Base-by-base conservation (phyloP, 2,888 invertebrate species). In the Siphlonurus alternatus region DNA sequence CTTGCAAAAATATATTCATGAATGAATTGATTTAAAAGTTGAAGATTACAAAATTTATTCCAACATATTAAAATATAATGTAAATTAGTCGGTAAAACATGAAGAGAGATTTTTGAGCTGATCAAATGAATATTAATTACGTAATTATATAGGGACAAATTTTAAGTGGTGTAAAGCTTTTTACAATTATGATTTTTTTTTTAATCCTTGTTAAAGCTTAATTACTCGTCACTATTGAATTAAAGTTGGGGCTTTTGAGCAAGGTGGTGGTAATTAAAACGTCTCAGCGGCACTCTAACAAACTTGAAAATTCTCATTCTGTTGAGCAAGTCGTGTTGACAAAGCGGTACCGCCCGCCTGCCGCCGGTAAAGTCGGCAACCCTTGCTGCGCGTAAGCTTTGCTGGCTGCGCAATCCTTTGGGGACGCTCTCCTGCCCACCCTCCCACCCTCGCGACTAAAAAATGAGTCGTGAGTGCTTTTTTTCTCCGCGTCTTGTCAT, bases 391-490 rank as follows among this genome's bases (percentile, higher is more conserved):
- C 38, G 38, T 15, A 38, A 38, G 38, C 38, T 38, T 15, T 38
- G 7, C 38, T 5, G 38, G 38, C 15, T 38, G 38, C 38, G 56
- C 56, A 56, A 56, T 56, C 56, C 56, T 56, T 56, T 56, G 56
- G 56, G 56, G 56, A 56, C 19, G 56, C 22, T 56, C 22, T 22
- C 56, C n/a, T 38, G 7, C 15, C 38, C 56, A 20, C 22, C 22
- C 22, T 56, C 22, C 56, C 56, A 10, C 56, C 5, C 56, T 56
- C 56, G 22, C 19, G 19, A 56, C 56, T 20, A 56, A 56, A 38
- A 56, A 56, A 56, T 56, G 56, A 56, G 56, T 56, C 56, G 38
- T 38, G 38, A 38, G 38, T 38, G 56, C 56, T 56, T 22, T 56
- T 56, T 56, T 22, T 56, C 19, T 56, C 19, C 56, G 56, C 56